These are phyloP conservation scores for Meganola albula DNA, from an alignment of 2,888 invertebrate genomes.

Conservation along the genomic window DNA sequence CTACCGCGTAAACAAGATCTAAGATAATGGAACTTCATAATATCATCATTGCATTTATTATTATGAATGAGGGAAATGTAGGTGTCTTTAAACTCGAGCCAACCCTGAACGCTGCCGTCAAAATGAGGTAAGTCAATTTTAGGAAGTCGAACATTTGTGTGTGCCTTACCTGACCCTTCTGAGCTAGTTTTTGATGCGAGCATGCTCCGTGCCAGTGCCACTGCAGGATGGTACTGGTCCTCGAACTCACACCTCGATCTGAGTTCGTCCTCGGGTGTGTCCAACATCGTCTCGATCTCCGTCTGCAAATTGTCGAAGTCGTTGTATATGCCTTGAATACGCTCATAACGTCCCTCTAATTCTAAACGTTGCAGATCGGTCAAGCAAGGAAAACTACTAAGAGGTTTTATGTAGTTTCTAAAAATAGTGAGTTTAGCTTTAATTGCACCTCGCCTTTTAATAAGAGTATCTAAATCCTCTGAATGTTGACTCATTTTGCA, in stretches of 20 bases:
- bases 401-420: constrained; percentile 1
- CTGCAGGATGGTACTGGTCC: too few relatives aligned
- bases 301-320: too few relatives aligned
- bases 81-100: constrained; percentile 5
- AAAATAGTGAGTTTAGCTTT: constrained; percentile 6
- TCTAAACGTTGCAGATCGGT: constrained; percentile 2
- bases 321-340: constrained; percentile 2
- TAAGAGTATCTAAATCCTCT: background rate
- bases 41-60: constrained; percentile 5
- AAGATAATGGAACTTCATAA: constrained; percentile 9
- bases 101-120: too few relatives aligned
- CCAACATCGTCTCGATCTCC: too few relatives aligned
- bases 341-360: constrained; percentile 1
- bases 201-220: too few relatives aligned
- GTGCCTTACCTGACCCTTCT: too few relatives aligned
- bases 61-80: constrained; percentile 5
- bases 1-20: constrained; percentile 1
- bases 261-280: too few relatives aligned
- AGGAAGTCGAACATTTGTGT: too few relatives aligned
- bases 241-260: too few relatives aligned
- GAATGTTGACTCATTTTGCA: background rate
- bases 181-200: too few relatives aligned
- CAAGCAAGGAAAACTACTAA: background rate
- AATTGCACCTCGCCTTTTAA: constrained; percentile 3
- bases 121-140: too few relatives aligned